A percentile compares a stretch with the other conserved stretches of the same genome.
phyloP scores from a whole-genome alignment of 2,797 vertebrate species.

The Craterocephalus amniculus region DNA sequence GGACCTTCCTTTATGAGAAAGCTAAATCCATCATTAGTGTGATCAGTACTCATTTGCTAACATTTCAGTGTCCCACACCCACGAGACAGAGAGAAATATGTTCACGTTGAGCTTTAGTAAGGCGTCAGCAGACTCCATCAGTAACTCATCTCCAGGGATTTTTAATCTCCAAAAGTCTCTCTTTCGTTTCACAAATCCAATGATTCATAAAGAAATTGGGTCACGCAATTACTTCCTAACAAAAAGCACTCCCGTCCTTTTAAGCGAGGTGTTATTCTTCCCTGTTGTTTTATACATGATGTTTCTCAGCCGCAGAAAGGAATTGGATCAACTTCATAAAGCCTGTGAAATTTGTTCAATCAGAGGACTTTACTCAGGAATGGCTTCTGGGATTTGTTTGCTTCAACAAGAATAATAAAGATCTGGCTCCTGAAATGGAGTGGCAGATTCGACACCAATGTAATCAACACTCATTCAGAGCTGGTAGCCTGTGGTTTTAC shows the following conservation, averaged over 20 bases:
- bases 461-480: slow-evolving; percentile 66
- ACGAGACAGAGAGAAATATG: slow-evolving; percentile 52
- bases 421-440: slow-evolving; percentile 50
- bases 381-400: slow-evolving; percentile 56
- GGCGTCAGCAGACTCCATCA: slow-evolving; percentile 36
- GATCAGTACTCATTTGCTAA: slow-evolving; percentile 54
- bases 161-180: slow-evolving; percentile 44
- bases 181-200: slow-evolving; percentile 43
- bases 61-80: slow-evolving; percentile 55
- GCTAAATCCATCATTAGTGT: slow-evolving; percentile 40
- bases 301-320: slow-evolving; percentile 34
- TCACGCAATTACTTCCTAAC: slow-evolving; percentile 51
- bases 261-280: slow-evolving; percentile 44
- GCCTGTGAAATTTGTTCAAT: slow-evolving; percentile 36
- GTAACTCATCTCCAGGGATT: slow-evolving; percentile 33
- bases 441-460: slow-evolving; percentile 45
- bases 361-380: slow-evolving; percentile 40
- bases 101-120: slow-evolving; percentile 31
- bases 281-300: slow-evolving; percentile 36
- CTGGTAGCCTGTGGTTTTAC: slow-evolving; percentile 36
- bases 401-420: slow-evolving; percentile 64
- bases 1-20: slow-evolving; percentile 28
- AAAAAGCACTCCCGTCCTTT: slow-evolving; percentile 31
- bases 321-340: slow-evolving; percentile 48
- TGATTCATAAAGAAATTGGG: slow-evolving; percentile 47